Evolutionary conservation across 2,797 vertebrate genomes (phyloP).

Genomic region (Adelosebastes latens): DNA sequence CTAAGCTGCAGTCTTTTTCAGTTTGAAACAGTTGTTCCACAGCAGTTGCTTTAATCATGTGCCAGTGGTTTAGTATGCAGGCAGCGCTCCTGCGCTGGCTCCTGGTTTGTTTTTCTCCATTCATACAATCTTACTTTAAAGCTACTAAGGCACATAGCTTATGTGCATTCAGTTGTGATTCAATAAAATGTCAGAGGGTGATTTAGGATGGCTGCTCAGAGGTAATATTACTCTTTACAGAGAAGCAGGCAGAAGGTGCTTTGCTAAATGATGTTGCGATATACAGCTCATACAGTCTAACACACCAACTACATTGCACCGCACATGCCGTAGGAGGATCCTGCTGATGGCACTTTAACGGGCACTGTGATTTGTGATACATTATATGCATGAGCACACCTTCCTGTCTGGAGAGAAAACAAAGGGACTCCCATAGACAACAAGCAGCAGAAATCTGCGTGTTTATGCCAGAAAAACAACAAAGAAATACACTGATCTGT

Average conservation of each 20-base stretch:
- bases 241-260: slow-evolving; percentile 32
- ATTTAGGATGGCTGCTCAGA: slow-evolving; percentile 60
- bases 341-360: slow-evolving; percentile 55
- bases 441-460: slow-evolving; percentile 48
- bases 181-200: slow-evolving; percentile 66
- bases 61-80: slow-evolving; percentile 20
- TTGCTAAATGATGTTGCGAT: slow-evolving; percentile 42
- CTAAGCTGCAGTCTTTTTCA: background rate
- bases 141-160: slow-evolving; percentile 40
- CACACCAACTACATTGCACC: slow-evolving; percentile 22
- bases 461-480: slow-evolving; percentile 36
- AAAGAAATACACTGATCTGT: slow-evolving; percentile 41
- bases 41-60: background rate
- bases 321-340: slow-evolving; percentile 31
- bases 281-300: slow-evolving; percentile 22
- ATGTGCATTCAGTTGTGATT: slow-evolving; percentile 56
- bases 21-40: slow-evolving; percentile 6
- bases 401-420: slow-evolving; percentile 48
- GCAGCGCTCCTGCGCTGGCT: background rate
- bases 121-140: slow-evolving; percentile 40
- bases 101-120: slow-evolving; percentile 31
- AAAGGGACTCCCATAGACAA: slow-evolving; percentile 44
- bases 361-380: slow-evolving; percentile 51
- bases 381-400: slow-evolving; percentile 65
- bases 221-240: slow-evolving; percentile 56